Percentiles rank a stretch among this genome's conserved stretches.
phyloP scores from a whole-genome alignment of 2,113 vertebrate species.

The Crypturellus undulatus region DNA sequence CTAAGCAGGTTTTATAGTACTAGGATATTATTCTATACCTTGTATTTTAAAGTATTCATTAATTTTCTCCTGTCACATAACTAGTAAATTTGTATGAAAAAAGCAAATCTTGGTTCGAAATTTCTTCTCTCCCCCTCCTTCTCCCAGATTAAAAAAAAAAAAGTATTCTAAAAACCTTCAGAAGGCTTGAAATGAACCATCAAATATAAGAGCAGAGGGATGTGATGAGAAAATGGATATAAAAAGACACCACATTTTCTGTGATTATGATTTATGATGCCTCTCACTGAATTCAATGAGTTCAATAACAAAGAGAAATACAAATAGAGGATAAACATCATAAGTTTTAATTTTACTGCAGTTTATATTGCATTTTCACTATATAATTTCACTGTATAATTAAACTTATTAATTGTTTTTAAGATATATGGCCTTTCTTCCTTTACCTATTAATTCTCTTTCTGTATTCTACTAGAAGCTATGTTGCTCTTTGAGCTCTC shows the following conservation, averaged over 20 bases:
- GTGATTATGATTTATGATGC: neutral
- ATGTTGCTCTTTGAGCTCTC: neutral
- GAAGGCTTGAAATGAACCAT: neutral
- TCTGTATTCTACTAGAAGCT: neutral
- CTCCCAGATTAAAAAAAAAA: accelerated
- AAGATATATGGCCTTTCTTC: neutral
- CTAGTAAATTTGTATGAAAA: neutral
- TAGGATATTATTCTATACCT: accelerated
- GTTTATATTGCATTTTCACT: neutral
- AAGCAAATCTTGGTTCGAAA: neutral
- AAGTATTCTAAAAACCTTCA: neutral
- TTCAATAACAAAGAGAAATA: neutral
- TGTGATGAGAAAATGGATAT: neutral
- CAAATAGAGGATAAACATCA: neutral
- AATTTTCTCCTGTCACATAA: neutral
- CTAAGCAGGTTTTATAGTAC: neutral
- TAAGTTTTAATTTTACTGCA: neutral
- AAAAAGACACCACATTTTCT: neutral
- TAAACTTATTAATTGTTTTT: neutral
- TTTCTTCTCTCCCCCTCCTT: neutral
- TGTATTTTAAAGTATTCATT: neutral
- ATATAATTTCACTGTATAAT: neutral
- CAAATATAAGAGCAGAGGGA: neutral
- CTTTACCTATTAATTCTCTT: neutral
- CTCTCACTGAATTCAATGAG: neutral